phyloP scores from a whole-genome alignment of 2,888 invertebrate species.

The Morpho helenor region DNA sequence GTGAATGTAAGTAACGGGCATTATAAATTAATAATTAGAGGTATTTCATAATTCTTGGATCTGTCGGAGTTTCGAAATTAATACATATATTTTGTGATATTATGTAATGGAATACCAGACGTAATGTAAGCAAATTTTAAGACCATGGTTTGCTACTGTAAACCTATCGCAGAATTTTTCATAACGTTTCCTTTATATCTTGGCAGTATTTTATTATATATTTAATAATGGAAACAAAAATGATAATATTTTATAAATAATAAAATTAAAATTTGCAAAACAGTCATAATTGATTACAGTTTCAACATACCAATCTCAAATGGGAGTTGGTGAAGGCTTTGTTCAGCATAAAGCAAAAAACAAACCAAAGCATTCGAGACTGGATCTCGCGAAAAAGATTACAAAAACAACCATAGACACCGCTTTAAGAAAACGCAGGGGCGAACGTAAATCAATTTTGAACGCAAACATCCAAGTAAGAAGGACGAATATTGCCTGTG shows the following conservation, averaged over 20 bases:
- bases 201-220: neutral
- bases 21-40: neutral
- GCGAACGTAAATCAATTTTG: constrained; percentile 17
- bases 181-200: neutral
- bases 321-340: constrained; percentile 25
- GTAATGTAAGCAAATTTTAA: too few relatives aligned
- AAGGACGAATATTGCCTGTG: constrained; percentile 33
- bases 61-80: neutral
- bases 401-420: constrained; percentile 20
- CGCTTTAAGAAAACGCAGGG: constrained; percentile 17
- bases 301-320: constrained; percentile 26
- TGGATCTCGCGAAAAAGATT: constrained; percentile 20
- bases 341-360: constrained; percentile 4
- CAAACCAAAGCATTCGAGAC: constrained; percentile 11
- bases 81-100: neutral
- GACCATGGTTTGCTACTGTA: too few relatives aligned
- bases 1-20: constrained; percentile 31
- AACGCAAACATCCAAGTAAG: constrained; percentile 25
- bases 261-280: neutral
- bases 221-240: neutral
- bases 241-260: neutral
- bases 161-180: neutral
- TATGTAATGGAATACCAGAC: too few relatives aligned
- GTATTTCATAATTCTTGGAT: neutral
- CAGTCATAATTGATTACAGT: constrained; percentile 13